A percentile compares a stretch with the other conserved stretches of the same genome.
Evolutionary conservation across 2,797 vertebrate species (phyloP).

Genomic region (Bradypus variegatus): DNA sequence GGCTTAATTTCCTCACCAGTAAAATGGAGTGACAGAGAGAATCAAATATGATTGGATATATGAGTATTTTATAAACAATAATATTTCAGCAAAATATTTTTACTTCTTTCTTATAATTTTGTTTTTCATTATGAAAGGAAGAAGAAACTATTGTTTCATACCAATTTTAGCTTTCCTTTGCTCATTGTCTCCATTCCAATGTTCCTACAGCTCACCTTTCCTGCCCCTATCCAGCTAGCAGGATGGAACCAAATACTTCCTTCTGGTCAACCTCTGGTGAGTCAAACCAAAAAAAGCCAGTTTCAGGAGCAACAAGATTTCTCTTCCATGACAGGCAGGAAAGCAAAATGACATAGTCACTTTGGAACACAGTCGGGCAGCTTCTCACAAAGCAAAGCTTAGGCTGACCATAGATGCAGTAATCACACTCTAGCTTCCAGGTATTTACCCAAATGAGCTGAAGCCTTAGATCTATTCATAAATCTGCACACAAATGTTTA

Average conservation of each 20-base stretch:
- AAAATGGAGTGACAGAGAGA: neutral
- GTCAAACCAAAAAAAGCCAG: neutral
- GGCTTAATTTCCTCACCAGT: neutral
- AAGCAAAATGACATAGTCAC: too few species aligned
- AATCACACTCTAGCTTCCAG: too few species aligned
- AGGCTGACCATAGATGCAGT: too few species aligned
- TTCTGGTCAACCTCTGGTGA: neutral
- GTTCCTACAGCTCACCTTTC: accelerated
- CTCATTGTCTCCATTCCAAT: accelerated
- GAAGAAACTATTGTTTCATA: neutral
- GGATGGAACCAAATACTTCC: neutral
- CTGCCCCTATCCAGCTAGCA: neutral
- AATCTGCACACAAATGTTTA: too few species aligned
- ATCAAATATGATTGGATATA: neutral
- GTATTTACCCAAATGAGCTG: too few species aligned
- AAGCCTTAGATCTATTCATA: too few species aligned
- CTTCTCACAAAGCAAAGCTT: too few species aligned
- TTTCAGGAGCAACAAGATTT: too few species aligned
- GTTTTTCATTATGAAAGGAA: neutral
- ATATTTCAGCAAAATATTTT: neutral
- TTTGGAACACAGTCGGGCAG: too few species aligned
- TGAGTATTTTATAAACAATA: neutral
- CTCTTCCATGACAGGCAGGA: too few species aligned
- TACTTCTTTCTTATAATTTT: neutral
- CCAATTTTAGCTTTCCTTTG: neutral